Evolutionary conservation across 2,113 vertebrate species (phyloP).

Genomic region (Atherinomorus stipes): DNA sequence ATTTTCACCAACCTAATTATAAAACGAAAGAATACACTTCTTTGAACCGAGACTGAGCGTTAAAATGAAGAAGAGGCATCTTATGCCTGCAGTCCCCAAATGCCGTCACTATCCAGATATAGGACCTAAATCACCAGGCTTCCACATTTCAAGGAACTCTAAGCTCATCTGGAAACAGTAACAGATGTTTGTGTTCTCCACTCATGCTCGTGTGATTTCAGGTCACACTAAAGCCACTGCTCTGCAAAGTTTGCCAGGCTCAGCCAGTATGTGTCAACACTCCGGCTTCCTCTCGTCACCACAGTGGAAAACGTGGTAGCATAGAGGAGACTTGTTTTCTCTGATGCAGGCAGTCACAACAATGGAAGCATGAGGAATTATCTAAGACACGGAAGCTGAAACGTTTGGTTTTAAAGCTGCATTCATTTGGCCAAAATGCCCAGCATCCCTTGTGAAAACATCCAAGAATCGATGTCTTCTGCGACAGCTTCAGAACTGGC

Average conservation of each 20-base stretch:
- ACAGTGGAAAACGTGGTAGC: slow-evolving; percentile 52
- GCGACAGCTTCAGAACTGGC: no score
- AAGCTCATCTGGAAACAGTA: slow-evolving; percentile 27
- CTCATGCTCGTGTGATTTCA: slow-evolving; percentile 49
- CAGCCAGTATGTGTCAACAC: slow-evolving; percentile 50
- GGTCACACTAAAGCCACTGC: slow-evolving; percentile 58
- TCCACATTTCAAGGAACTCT: slow-evolving; percentile 44
- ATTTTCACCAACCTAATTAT: no score
- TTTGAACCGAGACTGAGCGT: background rate
- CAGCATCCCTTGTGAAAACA: no score
- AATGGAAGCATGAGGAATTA: slow-evolving; percentile 3
- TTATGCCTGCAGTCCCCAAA: background rate
- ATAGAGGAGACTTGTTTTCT: slow-evolving; percentile 35
- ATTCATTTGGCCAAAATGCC: no score
- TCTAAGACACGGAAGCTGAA: background rate
- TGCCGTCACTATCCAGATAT: slow-evolving; percentile 22
- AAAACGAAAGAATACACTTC: background rate
- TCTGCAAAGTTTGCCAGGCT: slow-evolving; percentile 27
- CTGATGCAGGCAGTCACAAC: slow-evolving; percentile 25
- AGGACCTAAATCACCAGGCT: slow-evolving; percentile 25
- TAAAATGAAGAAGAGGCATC: background rate
- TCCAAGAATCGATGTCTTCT: no score
- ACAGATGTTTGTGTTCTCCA: slow-evolving; percentile 50
- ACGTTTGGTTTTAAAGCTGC: no score
- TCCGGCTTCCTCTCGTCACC: slow-evolving; percentile 45